Evolutionary conservation across 2,113 vertebrate genomes (phyloP), one percentile per base, ranked within the genome.

Genomic region (Chauna torquata): DNA sequence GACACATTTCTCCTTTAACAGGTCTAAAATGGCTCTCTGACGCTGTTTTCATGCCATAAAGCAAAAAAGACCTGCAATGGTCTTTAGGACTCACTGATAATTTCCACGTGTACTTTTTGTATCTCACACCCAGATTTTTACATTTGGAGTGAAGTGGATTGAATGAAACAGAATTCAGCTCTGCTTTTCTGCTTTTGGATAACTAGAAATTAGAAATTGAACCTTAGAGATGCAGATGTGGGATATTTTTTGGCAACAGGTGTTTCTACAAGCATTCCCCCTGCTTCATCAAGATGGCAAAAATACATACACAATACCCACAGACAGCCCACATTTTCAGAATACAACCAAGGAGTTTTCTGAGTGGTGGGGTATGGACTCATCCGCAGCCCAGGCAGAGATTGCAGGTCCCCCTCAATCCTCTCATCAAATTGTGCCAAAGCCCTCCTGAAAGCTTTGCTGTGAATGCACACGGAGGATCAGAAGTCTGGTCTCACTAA

Each of bases 401-500:
- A 89, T 18, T 50, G 36, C 75, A 88, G 38, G 40, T 24, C 70
- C 55, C 57, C 45, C 34, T 70, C 89, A 92, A 55, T 28, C 12
- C 28, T 44, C 38, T 72, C 65, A 45, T 87, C 75, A 86, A 50
- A 80, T 44, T 70, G 27, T 45, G 57, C 90, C 70, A 95, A 86
- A 68, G 77, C 27, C 50, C 49, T 90, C 78, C 58, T 12, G 2
- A 83, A 80, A 84, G 18, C 30, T 76, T 50, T 47, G 68, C 54
- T 50, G 23, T 75, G 70, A 86, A 86, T 57, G 83, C 17, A 64
- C 32, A 44, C 24, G 59, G 64, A 91, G 79, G 78, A 96, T 92
- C 87, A 95, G 30, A 96, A 96, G 65, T 72, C 82, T 95, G 72
- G 52, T 85, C 89, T 86, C 3, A 11, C 81, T 79, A 80, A 91